Evolutionary conservation across 2,888 invertebrate genomes (phyloP), one percentile per base, ranked within the genome.

Genomic region (Heliconius ismenius): DNA sequence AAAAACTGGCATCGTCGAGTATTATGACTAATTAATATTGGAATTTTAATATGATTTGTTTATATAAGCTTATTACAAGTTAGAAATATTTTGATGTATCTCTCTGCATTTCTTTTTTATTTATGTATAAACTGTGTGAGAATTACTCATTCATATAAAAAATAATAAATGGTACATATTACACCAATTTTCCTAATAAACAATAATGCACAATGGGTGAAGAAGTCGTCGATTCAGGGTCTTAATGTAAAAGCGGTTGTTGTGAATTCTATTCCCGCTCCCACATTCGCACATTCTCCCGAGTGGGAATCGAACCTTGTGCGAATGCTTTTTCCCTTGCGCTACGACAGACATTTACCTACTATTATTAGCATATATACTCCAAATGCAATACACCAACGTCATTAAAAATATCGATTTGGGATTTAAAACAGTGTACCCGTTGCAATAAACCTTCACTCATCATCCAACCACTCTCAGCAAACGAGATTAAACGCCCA

Each of bases 401-500:
- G 28, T 32, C 28, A 70, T 58, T 70, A 58, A 54, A 32, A n/a
- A 32, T 18, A 32, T 70, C 32, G 58, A 54, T 58, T 32, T 62
- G 4, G 24, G 60, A 62, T 73, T 60, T 73, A 36, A 73, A 73
- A 43, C 21, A 62, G 39, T 62, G 21, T 63, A 73, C 6, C 13
- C 18, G 32, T 49, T 36, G 67, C 67, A 60, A 60, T 62, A 63
- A 60, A 60, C 24, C 26, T 24, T 26, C 62, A 43, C 58, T 60
- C 24, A 73, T 36, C 73, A 62, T 60, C 62, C 18, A 36, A 73
- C 26, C 24, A 60, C 73, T 73, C 26, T 28, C 39, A 43, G 63
- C 26, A 73, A 73, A 73, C 73, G 63, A 73, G 73, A 73, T 73
- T 63, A 73, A 62, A 62, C 73, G 43, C 73, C 39, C 73, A 73